Evolutionary conservation across 2,888 invertebrate genomes (phyloP), one percentile per base, ranked within the genome.

Genomic region (Drosophila pseudotakahashii): DNA sequence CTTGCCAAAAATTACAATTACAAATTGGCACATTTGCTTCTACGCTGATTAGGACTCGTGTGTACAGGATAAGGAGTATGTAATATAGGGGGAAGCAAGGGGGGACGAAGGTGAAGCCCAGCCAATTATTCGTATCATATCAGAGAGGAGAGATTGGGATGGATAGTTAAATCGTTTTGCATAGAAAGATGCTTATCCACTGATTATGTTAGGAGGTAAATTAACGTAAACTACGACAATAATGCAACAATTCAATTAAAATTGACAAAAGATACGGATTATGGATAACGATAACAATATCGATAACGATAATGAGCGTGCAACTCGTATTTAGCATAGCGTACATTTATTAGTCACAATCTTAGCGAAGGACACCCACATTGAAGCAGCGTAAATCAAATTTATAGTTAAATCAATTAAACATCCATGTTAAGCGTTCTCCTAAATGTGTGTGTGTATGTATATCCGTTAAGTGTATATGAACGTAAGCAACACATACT

Each of bases 221-320:
- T 80, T 72, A 82, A 76, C 89, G 90, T 90, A 89, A 91, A 91
- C 89, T 88, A 89, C 89, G 91, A 91, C 91, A 91, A 91, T 91
- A 91, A 90, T 83, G 82, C 87, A 71, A 71, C 62, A 83, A 84
- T 89, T 90, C 89, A 90, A 90, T 90, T 90, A 90, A 77, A 81
- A 68, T 78, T 75, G 79, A 77, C 60, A 51, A 39, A 39, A 63
- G 74, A 60, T 72, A 53, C 39, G 36, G 44, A 67, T 39, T 34
- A 47, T 19, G 19, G 19, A 19, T 26, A 26, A 26, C 11, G 62
- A 48, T 41, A 50, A 48, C 26, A 60, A 58, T 61, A 36, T 37
- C 11, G 62, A 48, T 41, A 44, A 48, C 26, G 62, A 58, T 61
- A 36, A 45, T 14, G 45, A 34, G 61, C 30, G 30, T 30, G 30